Evolutionary conservation across 2,797 vertebrate species (phyloP), one percentile per base, ranked within the genome.

Genomic region (Champsocephalus esox): DNA sequence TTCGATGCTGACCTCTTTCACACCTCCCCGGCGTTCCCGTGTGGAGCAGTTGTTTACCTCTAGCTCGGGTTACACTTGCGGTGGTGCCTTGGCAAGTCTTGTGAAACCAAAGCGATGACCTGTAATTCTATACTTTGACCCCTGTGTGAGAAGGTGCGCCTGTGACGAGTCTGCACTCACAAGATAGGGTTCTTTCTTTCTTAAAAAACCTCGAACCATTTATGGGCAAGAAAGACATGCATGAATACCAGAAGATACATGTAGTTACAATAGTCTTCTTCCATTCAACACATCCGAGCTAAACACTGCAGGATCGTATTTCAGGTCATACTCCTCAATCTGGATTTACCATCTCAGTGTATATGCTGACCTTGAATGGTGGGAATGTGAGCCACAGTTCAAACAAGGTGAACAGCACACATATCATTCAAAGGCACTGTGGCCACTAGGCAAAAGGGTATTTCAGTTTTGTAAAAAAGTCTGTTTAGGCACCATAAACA

Each of bases 51-150:
- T 92, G 89, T 92, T 92, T 92, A 89, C 85, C 79, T 72, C 71
- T 11, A 14, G 86, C 74, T 93, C 83, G n/a, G 70, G 80, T 94
- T 91, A 80, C 91, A 81, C 70, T 70, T 73, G 84, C 51, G 77
- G 78, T 75, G 82, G 51, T 62, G 81, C 84, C 75, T 75, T 63
- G 66, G 75, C 41, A 73, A 66, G 81, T 80, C 80, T 81, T 73
- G 76, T 88, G 89, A 92, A 91, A 92, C 90, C 84, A 66, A 88
- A 89, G 89, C 72, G 76, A 86, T 83, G 87, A 88, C 87, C 85
- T 90, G 86, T 74, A 92, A 93, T 87, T 79, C 76, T 74, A 87
- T 89, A 80, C 84, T 77, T 66, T 85, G 85, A 89, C 71, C 82
- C 57, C 54, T 32, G 61, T 44, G 57, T 77, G 70, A 82, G 8